phyloP scores from a whole-genome alignment of 2,113 vertebrate genomes.

The Muntiacus muntjak region DNA sequence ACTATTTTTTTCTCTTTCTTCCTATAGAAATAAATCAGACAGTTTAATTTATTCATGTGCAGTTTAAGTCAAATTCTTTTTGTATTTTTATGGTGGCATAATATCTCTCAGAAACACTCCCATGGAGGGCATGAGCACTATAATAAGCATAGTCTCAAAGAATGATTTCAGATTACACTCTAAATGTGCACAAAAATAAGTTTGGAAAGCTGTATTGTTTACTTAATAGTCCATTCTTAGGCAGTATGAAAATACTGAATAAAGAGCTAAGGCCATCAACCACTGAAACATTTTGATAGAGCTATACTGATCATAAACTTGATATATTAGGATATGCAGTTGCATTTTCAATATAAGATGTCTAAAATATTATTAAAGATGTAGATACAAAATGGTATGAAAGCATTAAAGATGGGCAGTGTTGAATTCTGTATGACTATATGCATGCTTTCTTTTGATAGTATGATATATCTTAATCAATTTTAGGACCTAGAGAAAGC shows the following conservation, averaged over 20 bases:
- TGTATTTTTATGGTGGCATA: slow-evolving; percentile 29
- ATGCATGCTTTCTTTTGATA: slow-evolving; percentile 18
- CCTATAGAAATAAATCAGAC: not conserved
- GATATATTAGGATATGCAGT: not conserved
- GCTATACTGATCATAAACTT: slow-evolving; percentile 30
- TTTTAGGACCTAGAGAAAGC: slow-evolving; percentile 47
- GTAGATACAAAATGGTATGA: not conserved
- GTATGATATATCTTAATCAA: slow-evolving; percentile 46
- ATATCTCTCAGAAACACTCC: slow-evolving; percentile 7
- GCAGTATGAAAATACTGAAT: slow-evolving; percentile 28
- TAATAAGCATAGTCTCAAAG: slow-evolving; percentile 32
- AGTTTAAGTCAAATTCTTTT: not conserved
- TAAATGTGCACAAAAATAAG: slow-evolving; percentile 43
- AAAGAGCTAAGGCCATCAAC: not conserved
- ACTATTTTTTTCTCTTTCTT: not conserved
- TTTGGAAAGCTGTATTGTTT: slow-evolving; percentile 55
- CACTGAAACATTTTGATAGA: slow-evolving; percentile 48
- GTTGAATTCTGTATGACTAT: not conserved
- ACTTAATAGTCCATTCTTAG: slow-evolving; percentile 47
- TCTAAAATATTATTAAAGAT: slow-evolving; percentile 59
- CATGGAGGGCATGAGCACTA: not conserved
- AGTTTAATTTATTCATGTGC: not conserved
- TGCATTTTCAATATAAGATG: slow-evolving; percentile 8
- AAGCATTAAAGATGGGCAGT: slow-evolving; percentile 4
- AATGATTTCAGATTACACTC: slow-evolving; percentile 39